Conservation (phyloP, 2,888 invertebrate species). For the Drosophila phalerata region DNA sequence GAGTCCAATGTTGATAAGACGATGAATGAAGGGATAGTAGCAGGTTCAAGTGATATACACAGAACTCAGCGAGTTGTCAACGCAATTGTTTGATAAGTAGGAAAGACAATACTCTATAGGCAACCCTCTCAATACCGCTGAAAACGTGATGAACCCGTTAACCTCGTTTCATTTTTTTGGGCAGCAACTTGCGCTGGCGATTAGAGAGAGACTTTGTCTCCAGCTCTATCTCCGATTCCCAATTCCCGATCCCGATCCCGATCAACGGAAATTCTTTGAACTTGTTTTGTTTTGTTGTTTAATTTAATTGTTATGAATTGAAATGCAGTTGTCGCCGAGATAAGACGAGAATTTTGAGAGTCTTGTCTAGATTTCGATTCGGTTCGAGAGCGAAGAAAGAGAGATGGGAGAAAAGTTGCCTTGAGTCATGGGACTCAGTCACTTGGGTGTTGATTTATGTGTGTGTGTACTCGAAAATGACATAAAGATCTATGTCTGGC, state of each 20-base stretch:
- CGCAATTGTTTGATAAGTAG: constrained; percentile 42
- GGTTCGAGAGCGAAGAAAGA: background rate
- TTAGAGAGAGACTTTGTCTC: constrained; percentile 16
- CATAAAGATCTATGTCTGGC: constrained; percentile 27
- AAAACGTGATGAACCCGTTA: constrained; percentile 45
- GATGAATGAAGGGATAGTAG: background rate
- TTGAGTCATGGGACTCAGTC: constrained; percentile 12
- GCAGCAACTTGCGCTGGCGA: background rate
- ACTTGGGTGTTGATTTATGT: constrained; percentile 68
- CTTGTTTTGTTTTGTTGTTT: constrained; percentile 49
- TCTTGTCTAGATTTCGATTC: constrained; percentile 22
- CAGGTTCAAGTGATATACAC: constrained; percentile 31
- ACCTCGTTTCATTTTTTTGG: constrained; percentile 9
- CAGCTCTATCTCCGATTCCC: constrained; percentile 3
- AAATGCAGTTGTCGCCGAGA: constrained; percentile 64
- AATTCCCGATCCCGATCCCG: background rate
- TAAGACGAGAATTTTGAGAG: constrained; percentile 37
- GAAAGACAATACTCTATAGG: background rate
- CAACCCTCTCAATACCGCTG: background rate
- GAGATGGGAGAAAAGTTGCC: background rate
- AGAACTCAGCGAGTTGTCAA: constrained; percentile 49
- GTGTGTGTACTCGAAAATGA: constrained; percentile 30
- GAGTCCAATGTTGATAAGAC: constrained; percentile 28
- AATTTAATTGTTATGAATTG: constrained; percentile 76
- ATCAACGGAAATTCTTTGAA: constrained; percentile 4